A percentile compares a stretch with the other conserved stretches of the same genome.
phyloP scores from a whole-genome alignment of 2,888 invertebrate genomes.

The Antheraea yamamai region DNA sequence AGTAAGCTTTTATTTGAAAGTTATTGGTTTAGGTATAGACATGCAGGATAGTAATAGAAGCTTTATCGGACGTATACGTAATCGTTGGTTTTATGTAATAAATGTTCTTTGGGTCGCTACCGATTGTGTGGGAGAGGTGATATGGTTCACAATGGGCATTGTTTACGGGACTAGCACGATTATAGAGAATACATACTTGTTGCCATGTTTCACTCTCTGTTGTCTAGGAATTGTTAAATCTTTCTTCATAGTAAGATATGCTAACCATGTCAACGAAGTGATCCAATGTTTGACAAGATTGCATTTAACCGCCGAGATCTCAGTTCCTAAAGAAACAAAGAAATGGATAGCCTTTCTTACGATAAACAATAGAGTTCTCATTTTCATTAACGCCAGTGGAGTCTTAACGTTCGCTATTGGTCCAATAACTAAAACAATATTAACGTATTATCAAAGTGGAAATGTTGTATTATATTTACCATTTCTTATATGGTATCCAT shows the following conservation, averaged over 20 bases:
- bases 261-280: conserved; percentile 38
- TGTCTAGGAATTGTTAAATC: conserved; percentile 44
- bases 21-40: conserved; percentile 39
- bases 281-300: conserved; percentile 23
- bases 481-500: conserved; percentile 52
- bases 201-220: conserved; percentile 46
- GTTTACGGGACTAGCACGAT: conserved; percentile 31
- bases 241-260: conserved; percentile 40
- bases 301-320: conserved; percentile 17
- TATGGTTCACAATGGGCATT: conserved; percentile 37
- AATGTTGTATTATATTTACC: conserved; percentile 45
- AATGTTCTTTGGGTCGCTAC: conserved; percentile 32
- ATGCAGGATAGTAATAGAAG: conserved; percentile 34
- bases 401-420: conserved; percentile 38
- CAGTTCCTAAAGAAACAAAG: conserved; percentile 21
- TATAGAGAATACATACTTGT: conserved; percentile 41
- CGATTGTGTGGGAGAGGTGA: conserved; percentile 32
- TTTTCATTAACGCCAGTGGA: conserved; percentile 22
- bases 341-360: conserved; percentile 18
- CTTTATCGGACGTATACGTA: conserved; percentile 31
- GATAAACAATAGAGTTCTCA: conserved; percentile 4
- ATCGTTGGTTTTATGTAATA: conserved; percentile 37
- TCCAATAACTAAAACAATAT: conserved; percentile 37
- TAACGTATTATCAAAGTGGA: conserved; percentile 41
- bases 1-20: conserved; percentile 33